Evolutionary conservation across 1,140 invertebrate genomes (phyloP).

Genomic region (Andrena cerasifolii): DNA sequence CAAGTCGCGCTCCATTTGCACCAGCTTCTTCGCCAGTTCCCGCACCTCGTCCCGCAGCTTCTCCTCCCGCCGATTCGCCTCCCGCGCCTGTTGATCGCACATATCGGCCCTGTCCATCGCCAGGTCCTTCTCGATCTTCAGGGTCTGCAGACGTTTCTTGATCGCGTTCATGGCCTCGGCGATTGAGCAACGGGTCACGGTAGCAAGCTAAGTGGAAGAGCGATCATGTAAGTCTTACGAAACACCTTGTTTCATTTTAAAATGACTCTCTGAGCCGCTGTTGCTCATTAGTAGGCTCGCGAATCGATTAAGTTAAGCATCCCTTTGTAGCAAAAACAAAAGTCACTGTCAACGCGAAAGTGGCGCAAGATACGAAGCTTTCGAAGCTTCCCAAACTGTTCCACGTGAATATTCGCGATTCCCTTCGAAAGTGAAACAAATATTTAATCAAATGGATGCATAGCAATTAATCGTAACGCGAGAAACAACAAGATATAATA

Average conservation of each 20-base stretch:
- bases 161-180: conserved; percentile 87
- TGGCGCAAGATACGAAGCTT: too few species aligned
- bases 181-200: not conserved
- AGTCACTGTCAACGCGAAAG: too few species aligned
- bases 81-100: conserved; percentile 87
- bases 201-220: conserved; percentile 11
- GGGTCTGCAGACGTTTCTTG: conserved; percentile 91
- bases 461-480: not conserved
- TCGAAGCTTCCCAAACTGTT: too few species aligned
- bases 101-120: conserved; percentile 89
- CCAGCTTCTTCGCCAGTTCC: conserved; percentile 87
- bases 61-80: conserved; percentile 86
- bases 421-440: too few species aligned
- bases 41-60: conserved; percentile 87
- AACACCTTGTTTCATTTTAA: too few species aligned
- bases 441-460: too few species aligned
- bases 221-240: not conserved
- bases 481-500: too few species aligned
- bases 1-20: conserved; percentile 86
- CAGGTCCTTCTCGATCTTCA: conserved; percentile 91
- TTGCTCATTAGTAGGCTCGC: too few species aligned
- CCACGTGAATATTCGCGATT: too few species aligned
- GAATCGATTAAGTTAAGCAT: too few species aligned
- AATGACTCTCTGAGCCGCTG: too few species aligned
- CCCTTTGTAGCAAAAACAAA: too few species aligned